Conservation (phyloP, 2,888 invertebrate genomes). For the Unio pictorum region DNA sequence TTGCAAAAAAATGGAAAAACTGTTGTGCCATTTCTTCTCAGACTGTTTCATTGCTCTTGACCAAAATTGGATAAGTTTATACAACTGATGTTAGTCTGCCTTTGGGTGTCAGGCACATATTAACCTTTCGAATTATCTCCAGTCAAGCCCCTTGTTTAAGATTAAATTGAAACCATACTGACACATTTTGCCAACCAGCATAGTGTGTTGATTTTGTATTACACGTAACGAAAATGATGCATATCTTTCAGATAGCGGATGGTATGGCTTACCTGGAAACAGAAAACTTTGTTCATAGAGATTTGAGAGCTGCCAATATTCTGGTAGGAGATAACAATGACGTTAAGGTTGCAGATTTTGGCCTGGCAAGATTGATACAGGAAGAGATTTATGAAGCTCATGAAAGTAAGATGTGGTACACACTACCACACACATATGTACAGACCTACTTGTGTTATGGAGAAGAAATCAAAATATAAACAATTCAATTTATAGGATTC, state of each 20-base stretch:
- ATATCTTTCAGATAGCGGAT: conserved; percentile 63
- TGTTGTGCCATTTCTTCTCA: no score
- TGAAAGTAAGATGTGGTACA: conserved; percentile 56
- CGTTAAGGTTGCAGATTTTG: conserved; percentile 71
- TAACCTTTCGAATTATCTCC: no score
- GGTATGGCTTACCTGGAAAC: conserved; percentile 70
- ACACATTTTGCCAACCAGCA: not conserved
- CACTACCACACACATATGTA: no score
- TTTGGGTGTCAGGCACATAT: no score
- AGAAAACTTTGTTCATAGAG: conserved; percentile 69
- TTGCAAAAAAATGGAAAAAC: no score
- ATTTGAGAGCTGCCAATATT: conserved; percentile 71
- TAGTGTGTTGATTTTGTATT: not conserved
- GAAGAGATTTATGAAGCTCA: conserved; percentile 67
- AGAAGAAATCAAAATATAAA: no score
- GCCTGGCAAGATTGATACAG: conserved; percentile 66
- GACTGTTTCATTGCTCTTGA: no score
- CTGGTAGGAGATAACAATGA: conserved; percentile 67
- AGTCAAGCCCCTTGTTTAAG: not conserved
- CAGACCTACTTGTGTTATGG: no score
- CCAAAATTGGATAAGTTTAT: no score
- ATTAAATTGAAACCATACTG: not conserved
- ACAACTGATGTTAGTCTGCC: no score
- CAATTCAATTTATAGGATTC: no score
- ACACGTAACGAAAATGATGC: not conserved